Conservation (phyloP, 53 echinoderm and acorn worm species). For the Hippasteria phrygiana region DNA sequence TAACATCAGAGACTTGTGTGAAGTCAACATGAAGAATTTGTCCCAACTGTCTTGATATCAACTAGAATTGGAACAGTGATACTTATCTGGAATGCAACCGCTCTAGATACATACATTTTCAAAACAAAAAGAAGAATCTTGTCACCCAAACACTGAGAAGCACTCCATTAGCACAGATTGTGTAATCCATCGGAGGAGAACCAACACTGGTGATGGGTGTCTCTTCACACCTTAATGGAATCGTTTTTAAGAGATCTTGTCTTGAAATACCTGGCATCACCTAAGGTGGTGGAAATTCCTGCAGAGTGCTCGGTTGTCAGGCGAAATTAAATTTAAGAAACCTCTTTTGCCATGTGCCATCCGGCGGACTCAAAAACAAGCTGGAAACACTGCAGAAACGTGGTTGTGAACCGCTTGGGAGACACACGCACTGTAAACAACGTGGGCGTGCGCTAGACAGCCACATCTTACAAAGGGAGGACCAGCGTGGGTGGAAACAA, state of each 20-base stretch:
- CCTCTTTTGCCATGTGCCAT: constrained; percentile 9
- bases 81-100: background rate
- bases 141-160: background rate
- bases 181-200: background rate
- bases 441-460: constrained; percentile 10
- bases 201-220: constrained; percentile 3
- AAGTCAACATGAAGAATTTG: background rate
- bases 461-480: constrained; percentile 4
- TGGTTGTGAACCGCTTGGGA: background rate
- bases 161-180: background rate
- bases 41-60: background rate
- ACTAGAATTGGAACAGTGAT: background rate
- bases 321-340: constrained; percentile 2
- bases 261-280: constrained; percentile 3
- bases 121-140: background rate
- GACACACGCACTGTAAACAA: constrained; percentile 16
- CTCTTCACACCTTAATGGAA: background rate
- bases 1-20: background rate
- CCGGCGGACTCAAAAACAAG: background rate
- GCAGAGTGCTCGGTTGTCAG: constrained; percentile 16
- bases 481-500: background rate
- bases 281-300: background rate
- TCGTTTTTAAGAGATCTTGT: constrained; percentile 8
- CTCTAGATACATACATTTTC: background rate
- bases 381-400: constrained; percentile 1